Evolutionary conservation across 2,888 invertebrate species (phyloP).

Genomic region (Netelia melanura): DNA sequence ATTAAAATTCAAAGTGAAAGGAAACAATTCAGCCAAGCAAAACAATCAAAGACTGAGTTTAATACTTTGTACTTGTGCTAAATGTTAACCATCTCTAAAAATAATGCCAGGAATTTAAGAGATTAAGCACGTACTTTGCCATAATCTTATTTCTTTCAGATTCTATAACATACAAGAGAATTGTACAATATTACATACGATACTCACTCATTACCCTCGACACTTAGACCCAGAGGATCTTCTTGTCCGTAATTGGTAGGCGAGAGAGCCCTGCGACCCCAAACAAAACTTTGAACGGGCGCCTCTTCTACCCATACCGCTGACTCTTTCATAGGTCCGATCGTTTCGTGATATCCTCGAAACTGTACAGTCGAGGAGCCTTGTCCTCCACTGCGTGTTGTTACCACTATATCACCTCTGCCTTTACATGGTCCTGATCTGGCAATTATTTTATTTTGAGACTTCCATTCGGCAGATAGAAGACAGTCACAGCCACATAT

Average conservation of each 20-base stretch:
- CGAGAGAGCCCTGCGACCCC: slow-evolving; percentile 94
- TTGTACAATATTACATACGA: not conserved
- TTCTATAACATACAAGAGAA: too few relatives aligned
- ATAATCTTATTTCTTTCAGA: too few relatives aligned
- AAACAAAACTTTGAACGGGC: slow-evolving; percentile 91
- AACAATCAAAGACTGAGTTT: too few relatives aligned
- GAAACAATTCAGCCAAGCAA: too few relatives aligned
- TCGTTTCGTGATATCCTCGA: slow-evolving; percentile 94
- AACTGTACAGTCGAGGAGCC: slow-evolving; percentile 96
- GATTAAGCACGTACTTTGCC: too few relatives aligned
- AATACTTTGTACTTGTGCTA: too few relatives aligned
- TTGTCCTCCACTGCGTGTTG: slow-evolving; percentile 93
- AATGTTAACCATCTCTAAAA: too few relatives aligned
- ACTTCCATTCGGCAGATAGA: slow-evolving; percentile 98
- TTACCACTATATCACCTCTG: slow-evolving; percentile 95
- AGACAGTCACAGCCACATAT: slow-evolving; percentile 98
- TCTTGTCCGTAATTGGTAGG: slow-evolving; percentile 95
- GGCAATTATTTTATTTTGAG: slow-evolving; percentile 98
- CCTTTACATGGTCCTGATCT: slow-evolving; percentile 97
- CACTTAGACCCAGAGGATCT: slow-evolving; percentile 96
- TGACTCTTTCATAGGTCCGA: slow-evolving; percentile 98
- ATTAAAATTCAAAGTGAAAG: too few relatives aligned
- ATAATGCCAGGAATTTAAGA: too few relatives aligned
- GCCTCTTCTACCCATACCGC: slow-evolving; percentile 99
- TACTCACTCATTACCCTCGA: slow-evolving; percentile 93